These are phyloP conservation scores for Uloborus plumipes DNA, from an alignment of 2,888 invertebrate genomes.

Conservation along the genomic window DNA sequence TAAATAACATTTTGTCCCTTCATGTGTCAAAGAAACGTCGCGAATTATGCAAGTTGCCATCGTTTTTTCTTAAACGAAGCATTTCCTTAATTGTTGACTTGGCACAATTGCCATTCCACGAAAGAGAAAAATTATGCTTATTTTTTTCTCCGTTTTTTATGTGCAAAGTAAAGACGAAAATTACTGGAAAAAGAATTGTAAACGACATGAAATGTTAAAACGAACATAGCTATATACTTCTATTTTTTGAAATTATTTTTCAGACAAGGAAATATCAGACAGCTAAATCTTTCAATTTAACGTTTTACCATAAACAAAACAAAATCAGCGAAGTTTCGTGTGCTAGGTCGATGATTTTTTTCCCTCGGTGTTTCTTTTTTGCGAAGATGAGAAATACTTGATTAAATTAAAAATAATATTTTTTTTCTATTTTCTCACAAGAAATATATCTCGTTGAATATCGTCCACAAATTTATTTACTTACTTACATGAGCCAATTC, in stretches of 20 bases:
- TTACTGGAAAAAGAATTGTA: constrained; percentile 16
- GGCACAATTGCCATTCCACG: constrained; percentile 1
- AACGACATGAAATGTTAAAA: constrained; percentile 10
- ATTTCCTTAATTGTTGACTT: constrained; percentile 24
- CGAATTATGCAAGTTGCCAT: constrained; percentile 4
- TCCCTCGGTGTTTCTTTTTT: too few species aligned
- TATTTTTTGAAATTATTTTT: constrained; percentile 30
- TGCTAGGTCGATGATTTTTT: too few species aligned
- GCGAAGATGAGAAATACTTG: too few species aligned
- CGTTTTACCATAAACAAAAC: too few species aligned
- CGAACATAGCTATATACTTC: constrained; percentile 2
- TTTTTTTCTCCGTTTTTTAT: constrained; percentile 3
- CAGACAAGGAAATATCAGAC: constrained; percentile 3
- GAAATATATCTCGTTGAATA: too few species aligned
- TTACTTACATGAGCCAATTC: too few species aligned
- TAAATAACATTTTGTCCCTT: constrained; percentile 48
- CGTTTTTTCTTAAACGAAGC: constrained; percentile 17
- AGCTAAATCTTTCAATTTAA: too few species aligned
- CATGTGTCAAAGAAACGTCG: constrained; percentile 28
- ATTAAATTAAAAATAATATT: too few species aligned
- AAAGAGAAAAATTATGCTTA: constrained; percentile 10
- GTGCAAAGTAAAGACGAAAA: background rate
- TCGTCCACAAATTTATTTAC: too few species aligned
- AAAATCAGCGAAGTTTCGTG: background rate
- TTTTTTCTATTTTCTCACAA: too few species aligned